A percentile compares a stretch with the other conserved stretches of the same genome.
These are phyloP conservation scores for Oopsacas minuta DNA, from an alignment of 37 sponge, comb jelly and placozoan species.

Conservation along the genomic window DNA sequence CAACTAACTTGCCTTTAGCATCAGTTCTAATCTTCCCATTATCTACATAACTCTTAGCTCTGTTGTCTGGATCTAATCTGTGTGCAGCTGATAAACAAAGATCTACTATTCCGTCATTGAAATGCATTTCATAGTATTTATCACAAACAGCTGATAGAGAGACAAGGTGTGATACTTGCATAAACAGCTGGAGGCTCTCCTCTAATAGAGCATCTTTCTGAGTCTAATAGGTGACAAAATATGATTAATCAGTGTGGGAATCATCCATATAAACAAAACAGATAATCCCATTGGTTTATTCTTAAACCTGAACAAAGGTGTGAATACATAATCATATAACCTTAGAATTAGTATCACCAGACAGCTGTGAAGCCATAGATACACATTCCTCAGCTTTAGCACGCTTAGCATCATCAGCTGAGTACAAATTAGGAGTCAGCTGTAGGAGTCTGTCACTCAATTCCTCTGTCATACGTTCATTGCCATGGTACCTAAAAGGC, in stretches of 20 bases:
- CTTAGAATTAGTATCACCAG: neutral
- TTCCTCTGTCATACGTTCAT: conserved; percentile 45
- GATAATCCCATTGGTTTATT: too few species aligned
- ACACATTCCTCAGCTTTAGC: conserved; percentile 31
- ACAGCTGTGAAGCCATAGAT: neutral
- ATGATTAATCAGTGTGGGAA: neutral
- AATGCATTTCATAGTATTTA: conserved; percentile 39
- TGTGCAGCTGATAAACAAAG: conserved; percentile 55
- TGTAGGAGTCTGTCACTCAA: conserved; percentile 51
- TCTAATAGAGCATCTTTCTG: neutral
- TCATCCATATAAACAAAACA: too few species aligned
- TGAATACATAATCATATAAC: too few species aligned
- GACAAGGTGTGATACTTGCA: conserved; percentile 54
- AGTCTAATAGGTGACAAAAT: neutral
- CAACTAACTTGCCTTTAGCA: neutral
- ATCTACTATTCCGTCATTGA: conserved; percentile 68
- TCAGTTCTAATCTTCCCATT: neutral
- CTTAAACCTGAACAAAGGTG: too few species aligned
- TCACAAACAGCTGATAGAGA: conserved; percentile 45
- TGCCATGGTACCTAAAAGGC: conserved; percentile 27
- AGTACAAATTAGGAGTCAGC: conserved; percentile 36
- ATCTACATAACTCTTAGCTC: conserved; percentile 25
- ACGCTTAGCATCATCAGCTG: conserved; percentile 62
- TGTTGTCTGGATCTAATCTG: conserved; percentile 52
- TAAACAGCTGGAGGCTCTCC: conserved; percentile 35